Evolutionary conservation across 2,113 vertebrate species (phyloP).

Genomic region (Puffinus mauretanicus): DNA sequence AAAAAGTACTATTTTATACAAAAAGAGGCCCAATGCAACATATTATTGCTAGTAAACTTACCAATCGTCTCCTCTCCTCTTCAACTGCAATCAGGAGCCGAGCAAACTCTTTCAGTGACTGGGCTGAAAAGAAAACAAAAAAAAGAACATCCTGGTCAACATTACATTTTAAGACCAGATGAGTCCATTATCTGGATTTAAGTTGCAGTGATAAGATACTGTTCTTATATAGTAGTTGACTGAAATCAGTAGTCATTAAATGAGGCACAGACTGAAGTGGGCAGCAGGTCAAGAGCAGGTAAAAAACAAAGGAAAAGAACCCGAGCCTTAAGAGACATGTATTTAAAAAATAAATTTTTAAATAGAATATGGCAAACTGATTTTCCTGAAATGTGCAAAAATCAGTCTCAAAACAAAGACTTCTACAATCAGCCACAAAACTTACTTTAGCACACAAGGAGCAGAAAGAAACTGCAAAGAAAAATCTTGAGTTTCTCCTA

Average conservation of each 20-base stretch:
- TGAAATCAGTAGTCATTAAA: neutral
- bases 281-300: neutral
- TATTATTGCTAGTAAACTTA: constrained; percentile 68
- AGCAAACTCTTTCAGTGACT: constrained; percentile 95
- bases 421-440: neutral
- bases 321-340: neutral
- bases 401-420: neutral
- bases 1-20: neutral
- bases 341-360: neutral
- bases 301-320: neutral
- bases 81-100: constrained; percentile 91
- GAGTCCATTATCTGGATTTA: neutral
- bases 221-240: neutral
- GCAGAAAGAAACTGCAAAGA: neutral
- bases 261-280: neutral
- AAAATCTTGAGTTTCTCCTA: neutral
- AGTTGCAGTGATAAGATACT: neutral
- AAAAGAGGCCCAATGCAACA: neutral
- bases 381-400: neutral
- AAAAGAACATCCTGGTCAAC: neutral
- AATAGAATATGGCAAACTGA: neutral
- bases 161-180: neutral
- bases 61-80: constrained; percentile 91
- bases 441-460: neutral
- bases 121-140: constrained; percentile 78